phyloP scores from a whole-genome alignment of 2,113 vertebrate genomes.

The Arvicanthis niloticus region DNA sequence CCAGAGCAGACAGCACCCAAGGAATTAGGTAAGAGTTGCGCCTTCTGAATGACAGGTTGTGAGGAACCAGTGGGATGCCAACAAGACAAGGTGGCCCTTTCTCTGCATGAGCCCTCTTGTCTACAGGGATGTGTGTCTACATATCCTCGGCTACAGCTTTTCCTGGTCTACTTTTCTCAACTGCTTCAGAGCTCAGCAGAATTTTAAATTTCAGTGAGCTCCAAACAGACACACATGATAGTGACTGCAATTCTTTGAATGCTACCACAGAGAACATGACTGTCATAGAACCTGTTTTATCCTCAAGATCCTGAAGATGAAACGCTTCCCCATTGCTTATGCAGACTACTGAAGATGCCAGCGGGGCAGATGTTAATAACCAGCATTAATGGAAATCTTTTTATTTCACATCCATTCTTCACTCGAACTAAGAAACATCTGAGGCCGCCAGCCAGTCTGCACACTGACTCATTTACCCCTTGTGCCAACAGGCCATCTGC shows the following conservation, averaged over 20 bases:
- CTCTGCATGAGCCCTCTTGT: background rate
- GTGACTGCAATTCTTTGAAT: constrained; percentile 33
- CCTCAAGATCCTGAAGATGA: constrained; percentile 56
- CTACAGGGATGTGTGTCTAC: background rate
- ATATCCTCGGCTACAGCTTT: constrained; percentile 6
- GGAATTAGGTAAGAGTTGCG: constrained; percentile 8
- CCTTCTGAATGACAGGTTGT: background rate
- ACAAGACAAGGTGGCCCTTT: background rate
- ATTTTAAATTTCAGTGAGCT: constrained; percentile 39
- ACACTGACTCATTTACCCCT: background rate
- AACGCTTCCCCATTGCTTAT: constrained; percentile 13
- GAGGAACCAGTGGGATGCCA: background rate
- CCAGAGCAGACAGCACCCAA: background rate
- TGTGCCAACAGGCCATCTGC: background rate
- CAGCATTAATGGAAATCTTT: constrained; percentile 66
- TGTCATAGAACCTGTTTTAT: constrained; percentile 10
- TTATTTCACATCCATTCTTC: constrained; percentile 56
- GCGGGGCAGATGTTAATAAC: background rate
- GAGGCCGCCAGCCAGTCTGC: background rate
- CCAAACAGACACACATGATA: background rate
- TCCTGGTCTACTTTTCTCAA: background rate
- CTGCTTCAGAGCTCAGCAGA: constrained; percentile 31
- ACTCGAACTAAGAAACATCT: constrained; percentile 42
- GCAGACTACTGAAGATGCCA: background rate
- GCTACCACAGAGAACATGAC: background rate